Evolutionary conservation across 2,888 invertebrate genomes (phyloP).

Genomic region (Andrena minutula): DNA sequence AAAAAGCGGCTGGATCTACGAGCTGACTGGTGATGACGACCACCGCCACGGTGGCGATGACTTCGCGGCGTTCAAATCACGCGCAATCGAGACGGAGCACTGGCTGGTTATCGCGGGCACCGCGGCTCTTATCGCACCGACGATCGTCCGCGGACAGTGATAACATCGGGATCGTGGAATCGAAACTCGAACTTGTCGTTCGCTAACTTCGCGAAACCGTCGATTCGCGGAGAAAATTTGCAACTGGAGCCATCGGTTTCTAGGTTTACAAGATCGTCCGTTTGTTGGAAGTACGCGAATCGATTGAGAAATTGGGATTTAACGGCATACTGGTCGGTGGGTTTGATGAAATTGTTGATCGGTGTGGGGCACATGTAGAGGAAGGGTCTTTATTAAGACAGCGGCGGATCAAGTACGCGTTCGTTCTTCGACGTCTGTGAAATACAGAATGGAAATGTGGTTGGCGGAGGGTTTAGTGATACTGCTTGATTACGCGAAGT

Average conservation of each 20-base stretch:
- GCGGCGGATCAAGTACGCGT: neutral
- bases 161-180: neutral
- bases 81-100: constrained; percentile 63
- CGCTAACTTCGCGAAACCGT: too few relatives aligned
- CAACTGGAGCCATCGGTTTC: neutral
- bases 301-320: neutral
- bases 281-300: neutral
- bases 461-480: neutral
- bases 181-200: neutral
- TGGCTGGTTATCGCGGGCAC: neutral
- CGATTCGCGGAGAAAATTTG: neutral
- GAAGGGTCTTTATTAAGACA: neutral
- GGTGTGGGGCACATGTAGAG: neutral
- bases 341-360: neutral
- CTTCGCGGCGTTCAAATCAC: constrained; percentile 84
- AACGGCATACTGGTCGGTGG: neutral
- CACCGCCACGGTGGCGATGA: constrained; percentile 53
- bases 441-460: neutral
- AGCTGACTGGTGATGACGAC: constrained; percentile 47
- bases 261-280: neutral
- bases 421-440: neutral
- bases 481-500: neutral
- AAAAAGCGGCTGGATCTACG: constrained; percentile 63
- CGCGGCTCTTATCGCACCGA: neutral
- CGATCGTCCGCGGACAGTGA: neutral